Base-by-base conservation (phyloP, 2,888 invertebrate species). In the Clostera curtula region DNA sequence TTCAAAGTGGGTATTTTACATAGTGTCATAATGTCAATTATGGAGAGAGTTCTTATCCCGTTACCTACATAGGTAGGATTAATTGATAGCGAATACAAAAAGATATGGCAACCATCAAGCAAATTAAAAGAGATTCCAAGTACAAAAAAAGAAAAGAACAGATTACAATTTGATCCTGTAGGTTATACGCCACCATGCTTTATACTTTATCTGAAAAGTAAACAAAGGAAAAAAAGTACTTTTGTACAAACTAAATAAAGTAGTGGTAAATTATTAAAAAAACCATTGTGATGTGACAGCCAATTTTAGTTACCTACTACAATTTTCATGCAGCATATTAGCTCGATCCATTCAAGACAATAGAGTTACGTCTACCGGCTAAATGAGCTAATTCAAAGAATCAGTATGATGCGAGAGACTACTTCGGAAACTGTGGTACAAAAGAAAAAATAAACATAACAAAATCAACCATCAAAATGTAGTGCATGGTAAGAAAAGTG, bases 401-500 rank as follows among this genome's bases (percentile, higher is more conserved):
- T n/a, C n/a, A n/a, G n/a, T n/a, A n/a, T n/a, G n/a, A n/a, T n/a
- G n/a, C n/a, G n/a, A n/a, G n/a, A n/a, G n/a, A n/a, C n/a, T n/a
- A n/a, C n/a, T n/a, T n/a, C n/a, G n/a, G n/a, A n/a, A n/a, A n/a
- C n/a, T n/a, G n/a, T 71, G 60, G 61, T 48, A 35, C 43, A 62
- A 67, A 60, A 61, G 59, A 54, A 59, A 66, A 60, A 58, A 62
- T 40, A 54, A 57, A 61, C 11, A 19, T 10, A 45, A 36, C 45
- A 25, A 60, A 61, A 61, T 59, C 39, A 49, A 71, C 79, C 71
- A 76, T 63, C 64, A 60, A 73, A 66, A 76, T 68, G 63, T 73
- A 63, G 82, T 82, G 80, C 79, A 75, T 69, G 68, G 67, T 70
- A 64, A 73, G 69, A 42, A 68, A 70, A 70, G 75, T 77, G 76